phyloP scores from a whole-genome alignment of 2,113 vertebrate species.

The Dasypus novemcinctus region DNA sequence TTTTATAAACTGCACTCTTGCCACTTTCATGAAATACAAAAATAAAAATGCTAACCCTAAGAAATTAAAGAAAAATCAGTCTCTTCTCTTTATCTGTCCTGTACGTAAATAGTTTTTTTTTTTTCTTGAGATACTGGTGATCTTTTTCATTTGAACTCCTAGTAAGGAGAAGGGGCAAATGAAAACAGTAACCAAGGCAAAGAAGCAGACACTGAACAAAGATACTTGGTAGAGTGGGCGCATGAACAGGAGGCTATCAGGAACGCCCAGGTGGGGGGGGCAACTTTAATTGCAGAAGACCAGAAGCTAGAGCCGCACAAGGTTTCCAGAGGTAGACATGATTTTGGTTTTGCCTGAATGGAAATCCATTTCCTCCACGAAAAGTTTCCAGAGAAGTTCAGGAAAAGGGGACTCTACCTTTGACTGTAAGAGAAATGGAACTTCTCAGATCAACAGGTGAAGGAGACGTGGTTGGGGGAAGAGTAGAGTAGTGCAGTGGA shows the following conservation, averaged over 20 bases:
- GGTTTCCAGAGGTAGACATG: not conserved
- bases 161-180: not conserved
- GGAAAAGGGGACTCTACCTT: not conserved
- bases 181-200: not conserved
- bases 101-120: not conserved
- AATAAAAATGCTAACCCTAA: not conserved
- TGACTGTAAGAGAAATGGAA: not conserved
- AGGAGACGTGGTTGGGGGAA: not conserved
- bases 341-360: not conserved
- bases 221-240: not conserved
- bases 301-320: not conserved
- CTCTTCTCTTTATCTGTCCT: not conserved
- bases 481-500: not conserved
- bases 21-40: not conserved
- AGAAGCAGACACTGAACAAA: not conserved
- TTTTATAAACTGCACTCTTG: not conserved
- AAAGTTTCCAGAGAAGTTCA: not conserved
- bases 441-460: not conserved
- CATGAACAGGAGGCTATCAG: rapidly evolving
- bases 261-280: not conserved
- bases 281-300: not conserved
- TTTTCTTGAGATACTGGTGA: not conserved
- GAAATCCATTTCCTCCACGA: not conserved
- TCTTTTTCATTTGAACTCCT: not conserved
- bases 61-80: not conserved